Evolutionary conservation across 2,113 vertebrate genomes (phyloP).

Genomic region (Larimichthys polyactis): DNA sequence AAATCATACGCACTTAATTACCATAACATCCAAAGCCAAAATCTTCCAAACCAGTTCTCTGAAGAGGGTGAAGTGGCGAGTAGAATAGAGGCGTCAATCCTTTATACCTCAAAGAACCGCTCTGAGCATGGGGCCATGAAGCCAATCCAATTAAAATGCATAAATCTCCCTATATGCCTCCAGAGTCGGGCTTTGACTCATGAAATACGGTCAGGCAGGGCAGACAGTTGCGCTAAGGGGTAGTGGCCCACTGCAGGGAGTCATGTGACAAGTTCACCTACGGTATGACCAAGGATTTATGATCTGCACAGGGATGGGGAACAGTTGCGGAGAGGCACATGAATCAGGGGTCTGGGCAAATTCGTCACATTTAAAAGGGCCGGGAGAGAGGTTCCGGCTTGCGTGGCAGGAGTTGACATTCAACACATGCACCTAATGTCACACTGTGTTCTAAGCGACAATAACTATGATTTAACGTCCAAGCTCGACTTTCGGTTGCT

Average conservation of each 20-base stretch:
- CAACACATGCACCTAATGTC: slow-evolving; percentile 62
- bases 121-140: slow-evolving; percentile 63
- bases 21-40: slow-evolving; percentile 25
- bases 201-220: slow-evolving; percentile 71
- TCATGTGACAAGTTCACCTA: slow-evolving; percentile 70
- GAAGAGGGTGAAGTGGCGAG: slow-evolving; percentile 25
- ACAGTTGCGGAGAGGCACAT: slow-evolving; percentile 54
- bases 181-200: slow-evolving; percentile 67
- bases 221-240: slow-evolving; percentile 60
- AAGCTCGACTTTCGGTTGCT: slow-evolving; percentile 3
- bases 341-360: slow-evolving; percentile 70
- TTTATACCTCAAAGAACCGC: slow-evolving; percentile 64
- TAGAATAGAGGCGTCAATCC: slow-evolving; percentile 45
- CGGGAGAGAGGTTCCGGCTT: slow-evolving; percentile 40
- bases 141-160: slow-evolving; percentile 81
- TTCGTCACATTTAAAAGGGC: slow-evolving; percentile 68
- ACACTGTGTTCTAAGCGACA: slow-evolving; percentile 47
- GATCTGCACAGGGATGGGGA: slow-evolving; percentile 64
- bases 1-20: slow-evolving; percentile 39
- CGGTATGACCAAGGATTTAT: slow-evolving; percentile 73
- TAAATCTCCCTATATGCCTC: slow-evolving; percentile 71
- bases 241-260: slow-evolving; percentile 67
- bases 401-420: slow-evolving; percentile 59
- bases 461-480: slow-evolving; percentile 32
- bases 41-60: slow-evolving; percentile 23